Evolutionary conservation across 2,888 invertebrate genomes (phyloP).

Genomic region (Lasioglossum figueresi): DNA sequence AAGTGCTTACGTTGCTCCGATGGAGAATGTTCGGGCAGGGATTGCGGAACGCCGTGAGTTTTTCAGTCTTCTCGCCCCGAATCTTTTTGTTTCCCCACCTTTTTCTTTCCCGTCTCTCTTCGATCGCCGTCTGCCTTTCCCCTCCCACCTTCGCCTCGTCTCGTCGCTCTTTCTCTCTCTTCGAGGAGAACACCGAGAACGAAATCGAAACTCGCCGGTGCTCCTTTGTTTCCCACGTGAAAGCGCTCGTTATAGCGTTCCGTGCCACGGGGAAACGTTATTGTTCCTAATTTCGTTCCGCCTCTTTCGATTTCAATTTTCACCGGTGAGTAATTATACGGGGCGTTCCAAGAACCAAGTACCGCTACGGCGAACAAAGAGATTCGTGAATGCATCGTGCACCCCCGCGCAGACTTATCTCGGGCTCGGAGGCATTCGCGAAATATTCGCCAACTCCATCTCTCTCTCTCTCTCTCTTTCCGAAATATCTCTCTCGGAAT

Average conservation of each 20-base stretch:
- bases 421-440: neutral
- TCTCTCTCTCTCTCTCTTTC: neutral
- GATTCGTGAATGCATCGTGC: neutral
- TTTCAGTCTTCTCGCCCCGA: conserved; percentile 46
- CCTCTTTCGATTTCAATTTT: conserved; percentile 57
- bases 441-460: neutral
- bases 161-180: neutral
- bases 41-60: conserved; percentile 60
- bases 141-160: neutral
- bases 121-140: neutral
- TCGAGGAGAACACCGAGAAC: conserved; percentile 9
- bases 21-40: conserved; percentile 58
- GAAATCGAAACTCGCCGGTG: conserved; percentile 55
- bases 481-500: neutral
- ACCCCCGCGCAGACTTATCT: neutral
- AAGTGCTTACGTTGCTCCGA: conserved; percentile 78
- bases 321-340: conserved; percentile 39
- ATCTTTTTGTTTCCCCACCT: conserved; percentile 27
- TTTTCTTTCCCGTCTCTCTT: conserved; percentile 23
- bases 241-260: conserved; percentile 63
- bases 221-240: conserved; percentile 61
- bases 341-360: neutral
- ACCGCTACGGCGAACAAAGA: neutral
- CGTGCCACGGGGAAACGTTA: conserved; percentile 51
- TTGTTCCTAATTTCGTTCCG: conserved; percentile 66